Percentiles rank a stretch among this genome's conserved stretches.
phyloP scores from a whole-genome alignment of 2,888 invertebrate genomes.

The Caenorhabditis sp. region DNA sequence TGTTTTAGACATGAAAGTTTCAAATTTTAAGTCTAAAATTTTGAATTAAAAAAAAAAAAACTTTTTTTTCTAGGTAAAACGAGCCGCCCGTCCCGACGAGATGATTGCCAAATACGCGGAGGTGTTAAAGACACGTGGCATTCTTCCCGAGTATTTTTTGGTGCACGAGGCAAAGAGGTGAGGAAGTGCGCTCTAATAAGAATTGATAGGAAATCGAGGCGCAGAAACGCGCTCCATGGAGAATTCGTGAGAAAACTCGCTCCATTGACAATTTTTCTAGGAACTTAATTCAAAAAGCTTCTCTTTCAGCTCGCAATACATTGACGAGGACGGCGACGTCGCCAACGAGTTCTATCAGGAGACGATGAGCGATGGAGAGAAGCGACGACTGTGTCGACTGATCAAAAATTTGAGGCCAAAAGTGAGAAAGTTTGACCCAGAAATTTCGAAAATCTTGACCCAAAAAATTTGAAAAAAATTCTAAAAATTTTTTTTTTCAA shows the following conservation, averaged over 20 bases:
- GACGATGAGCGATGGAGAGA: constrained; percentile 62
- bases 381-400: constrained; percentile 59
- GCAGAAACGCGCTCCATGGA: too few relatives aligned
- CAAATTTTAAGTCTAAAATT: background rate
- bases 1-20: background rate
- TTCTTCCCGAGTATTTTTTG: constrained; percentile 70
- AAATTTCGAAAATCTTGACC: constrained; percentile 1
- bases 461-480: background rate
- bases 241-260: background rate
- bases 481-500: too few relatives aligned
- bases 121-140: constrained; percentile 64
- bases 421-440: constrained; percentile 27
- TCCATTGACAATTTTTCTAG: background rate
- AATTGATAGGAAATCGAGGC: too few relatives aligned
- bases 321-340: constrained; percentile 86
- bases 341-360: constrained; percentile 86
- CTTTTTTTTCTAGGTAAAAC: constrained; percentile 39
- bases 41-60: too few relatives aligned
- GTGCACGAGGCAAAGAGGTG: constrained; percentile 70
- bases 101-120: constrained; percentile 66
- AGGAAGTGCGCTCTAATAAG: too few relatives aligned
- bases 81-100: constrained; percentile 41
- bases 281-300: constrained; percentile 43
- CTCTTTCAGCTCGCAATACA: constrained; percentile 85
- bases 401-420: constrained; percentile 69